phyloP scores from a whole-genome alignment of 1,140 invertebrate genomes.

The Lordiphosa clarofinis region DNA sequence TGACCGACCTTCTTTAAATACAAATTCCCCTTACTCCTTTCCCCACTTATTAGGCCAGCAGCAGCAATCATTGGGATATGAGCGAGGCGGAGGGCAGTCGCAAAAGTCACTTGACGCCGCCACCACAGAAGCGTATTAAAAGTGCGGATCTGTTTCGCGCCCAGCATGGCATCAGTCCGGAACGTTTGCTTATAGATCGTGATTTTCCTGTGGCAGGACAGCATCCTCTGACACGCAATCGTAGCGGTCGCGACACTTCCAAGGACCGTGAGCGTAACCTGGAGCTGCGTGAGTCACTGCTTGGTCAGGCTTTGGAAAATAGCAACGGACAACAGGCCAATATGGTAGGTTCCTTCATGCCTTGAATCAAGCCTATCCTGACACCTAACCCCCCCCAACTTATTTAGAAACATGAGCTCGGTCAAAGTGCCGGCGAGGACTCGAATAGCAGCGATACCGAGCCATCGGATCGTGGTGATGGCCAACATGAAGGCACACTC shows the following conservation, averaged over 20 bases:
- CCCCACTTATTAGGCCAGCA: conserved; percentile 27
- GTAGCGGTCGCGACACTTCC: conserved; percentile 59
- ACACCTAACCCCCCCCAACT: background rate
- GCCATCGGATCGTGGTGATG: conserved; percentile 83
- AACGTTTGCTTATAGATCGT: conserved; percentile 62
- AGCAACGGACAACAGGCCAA: conserved; percentile 67
- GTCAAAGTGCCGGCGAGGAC: conserved; percentile 89
- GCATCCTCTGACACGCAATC: conserved; percentile 65
- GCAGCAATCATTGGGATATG: conserved; percentile 69
- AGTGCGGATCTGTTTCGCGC: conserved; percentile 83
- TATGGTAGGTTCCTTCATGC: conserved; percentile 37
- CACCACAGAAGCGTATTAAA: conserved; percentile 83
- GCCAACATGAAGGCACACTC: conserved; percentile 75
- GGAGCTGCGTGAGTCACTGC: conserved; percentile 85
- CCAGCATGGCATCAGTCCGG: conserved; percentile 80
- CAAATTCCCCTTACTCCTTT: too few species aligned
- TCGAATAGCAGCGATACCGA: conserved; percentile 85
- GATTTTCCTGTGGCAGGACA: conserved; percentile 73
- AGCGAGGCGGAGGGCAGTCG: conserved; percentile 59
- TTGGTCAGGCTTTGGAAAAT: conserved; percentile 87
- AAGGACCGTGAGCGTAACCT: conserved; percentile 78
- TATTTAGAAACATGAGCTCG: conserved; percentile 68
- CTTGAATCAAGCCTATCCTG: too few species aligned
- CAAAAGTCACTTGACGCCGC: conserved; percentile 79
- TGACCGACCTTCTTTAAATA: too few species aligned